A percentile compares a stretch with the other conserved stretches of the same genome.
phyloP scores from a whole-genome alignment of 2,888 invertebrate species.

The Gerris lacustris region DNA sequence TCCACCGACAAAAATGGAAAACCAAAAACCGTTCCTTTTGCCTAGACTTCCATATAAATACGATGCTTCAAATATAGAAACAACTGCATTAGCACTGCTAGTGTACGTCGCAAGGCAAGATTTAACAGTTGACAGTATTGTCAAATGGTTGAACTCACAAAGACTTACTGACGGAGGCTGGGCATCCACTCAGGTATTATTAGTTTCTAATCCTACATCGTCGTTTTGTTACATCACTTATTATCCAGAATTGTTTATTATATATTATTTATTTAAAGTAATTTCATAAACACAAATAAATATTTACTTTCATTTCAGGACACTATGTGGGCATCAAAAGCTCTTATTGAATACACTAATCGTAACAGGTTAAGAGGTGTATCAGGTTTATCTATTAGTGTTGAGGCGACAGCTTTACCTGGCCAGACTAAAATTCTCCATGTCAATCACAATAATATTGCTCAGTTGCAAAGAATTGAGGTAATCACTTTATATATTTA shows the following conservation, averaged over 20 bases:
- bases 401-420: constrained; percentile 71
- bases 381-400: constrained; percentile 58
- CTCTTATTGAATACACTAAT: constrained; percentile 78
- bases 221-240: neutral
- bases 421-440: constrained; percentile 53
- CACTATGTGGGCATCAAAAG: constrained; percentile 75
- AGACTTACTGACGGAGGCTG: constrained; percentile 75
- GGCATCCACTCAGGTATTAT: constrained; percentile 63
- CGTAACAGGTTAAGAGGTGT: constrained; percentile 75
- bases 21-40: constrained; percentile 78
- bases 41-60: constrained; percentile 77
- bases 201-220: neutral
- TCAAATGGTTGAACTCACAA: constrained; percentile 82
- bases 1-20: constrained; percentile 75
- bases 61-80: constrained; percentile 83
- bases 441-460: constrained; percentile 64
- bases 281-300: neutral
- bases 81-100: constrained; percentile 82
- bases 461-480: constrained; percentile 62
- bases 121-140: constrained; percentile 66
- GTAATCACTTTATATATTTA: constrained; percentile 38
- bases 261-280: neutral
- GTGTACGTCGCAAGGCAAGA: constrained; percentile 79
- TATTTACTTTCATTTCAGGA: constrained; percentile 43
- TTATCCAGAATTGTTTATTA: neutral